Conservation (phyloP, 2,888 invertebrate species). For the Drosophila affinis region DNA sequence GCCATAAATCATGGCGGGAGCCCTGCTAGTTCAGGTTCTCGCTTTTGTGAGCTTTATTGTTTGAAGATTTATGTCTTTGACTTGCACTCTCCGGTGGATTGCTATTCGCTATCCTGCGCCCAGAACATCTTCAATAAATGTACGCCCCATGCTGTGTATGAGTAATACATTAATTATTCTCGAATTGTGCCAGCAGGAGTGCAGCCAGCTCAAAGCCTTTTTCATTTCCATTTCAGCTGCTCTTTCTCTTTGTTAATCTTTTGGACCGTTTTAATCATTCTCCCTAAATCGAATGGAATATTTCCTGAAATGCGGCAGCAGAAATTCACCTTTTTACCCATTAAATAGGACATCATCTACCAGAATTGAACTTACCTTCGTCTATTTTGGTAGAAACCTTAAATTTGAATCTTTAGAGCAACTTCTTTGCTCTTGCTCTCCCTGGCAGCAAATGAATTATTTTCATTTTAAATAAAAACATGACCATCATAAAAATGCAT, state of each 20-base stretch:
- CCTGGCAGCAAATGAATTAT: constrained; percentile 58
- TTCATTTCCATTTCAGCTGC: too few relatives aligned
- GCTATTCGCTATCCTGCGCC: neutral
- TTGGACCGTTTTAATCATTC: too few relatives aligned
- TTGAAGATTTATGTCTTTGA: constrained; percentile 59
- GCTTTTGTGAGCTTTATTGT: constrained; percentile 32
- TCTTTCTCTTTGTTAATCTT: too few relatives aligned
- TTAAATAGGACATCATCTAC: too few relatives aligned
- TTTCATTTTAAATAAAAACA: constrained; percentile 59
- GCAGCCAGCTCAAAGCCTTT: neutral
- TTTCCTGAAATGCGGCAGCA: too few relatives aligned
- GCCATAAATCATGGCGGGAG: constrained; percentile 55
- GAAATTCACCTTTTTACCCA: too few relatives aligned
- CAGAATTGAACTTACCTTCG: too few relatives aligned
- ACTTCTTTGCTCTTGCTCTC: too few relatives aligned
- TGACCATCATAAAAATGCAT: constrained; percentile 46
- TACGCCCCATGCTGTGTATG: constrained; percentile 61
- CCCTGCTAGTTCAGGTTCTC: neutral
- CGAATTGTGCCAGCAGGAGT: constrained; percentile 37
- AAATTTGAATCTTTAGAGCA: too few relatives aligned
- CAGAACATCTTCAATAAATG: constrained; percentile 55
- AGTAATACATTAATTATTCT: constrained; percentile 65
- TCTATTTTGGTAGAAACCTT: too few relatives aligned
- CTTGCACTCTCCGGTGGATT: constrained; percentile 13
- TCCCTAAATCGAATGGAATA: too few relatives aligned